Percentiles rank a stretch among this genome's conserved stretches.
phyloP scores from a whole-genome alignment of 2,888 invertebrate species.

The Eupithecia exiguata region DNA sequence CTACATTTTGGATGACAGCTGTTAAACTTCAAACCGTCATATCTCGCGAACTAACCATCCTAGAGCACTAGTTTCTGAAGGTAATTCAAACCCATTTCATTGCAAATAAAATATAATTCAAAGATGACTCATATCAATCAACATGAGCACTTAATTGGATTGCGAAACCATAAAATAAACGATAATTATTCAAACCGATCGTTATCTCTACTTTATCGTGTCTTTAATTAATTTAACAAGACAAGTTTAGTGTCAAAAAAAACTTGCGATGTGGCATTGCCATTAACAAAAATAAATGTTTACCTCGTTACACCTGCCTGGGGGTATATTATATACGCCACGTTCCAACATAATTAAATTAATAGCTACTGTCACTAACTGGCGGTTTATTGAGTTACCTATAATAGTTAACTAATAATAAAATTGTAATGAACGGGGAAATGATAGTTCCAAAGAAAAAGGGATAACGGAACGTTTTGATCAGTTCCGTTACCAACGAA shows the following conservation, averaged over 20 bases:
- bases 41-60: no score
- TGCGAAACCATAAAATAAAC: slow-evolving; percentile 6
- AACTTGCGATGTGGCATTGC: slow-evolving; percentile 18
- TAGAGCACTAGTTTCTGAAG: no score
- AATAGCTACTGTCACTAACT: slow-evolving; percentile 46
- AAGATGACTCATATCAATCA: not conserved
- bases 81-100: no score
- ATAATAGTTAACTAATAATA: not conserved
- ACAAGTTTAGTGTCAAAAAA: slow-evolving; percentile 16
- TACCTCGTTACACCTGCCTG: slow-evolving; percentile 34
- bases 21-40: no score
- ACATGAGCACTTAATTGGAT: not conserved
- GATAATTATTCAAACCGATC: slow-evolving; percentile 7
- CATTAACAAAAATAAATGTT: not conserved
- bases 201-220: slow-evolving; percentile 13
- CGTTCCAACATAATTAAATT: slow-evolving; percentile 48
- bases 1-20: no score
- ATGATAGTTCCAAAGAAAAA: not conserved
- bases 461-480: not conserved
- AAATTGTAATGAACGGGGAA: not conserved
- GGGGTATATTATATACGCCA: not conserved
- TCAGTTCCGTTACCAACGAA: not conserved
- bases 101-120: no score
- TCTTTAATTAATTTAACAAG: slow-evolving; percentile 21
- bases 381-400: slow-evolving; percentile 1